Evolutionary conservation across 2,113 vertebrate species (phyloP).

Genomic region (Tupaia tana): DNA sequence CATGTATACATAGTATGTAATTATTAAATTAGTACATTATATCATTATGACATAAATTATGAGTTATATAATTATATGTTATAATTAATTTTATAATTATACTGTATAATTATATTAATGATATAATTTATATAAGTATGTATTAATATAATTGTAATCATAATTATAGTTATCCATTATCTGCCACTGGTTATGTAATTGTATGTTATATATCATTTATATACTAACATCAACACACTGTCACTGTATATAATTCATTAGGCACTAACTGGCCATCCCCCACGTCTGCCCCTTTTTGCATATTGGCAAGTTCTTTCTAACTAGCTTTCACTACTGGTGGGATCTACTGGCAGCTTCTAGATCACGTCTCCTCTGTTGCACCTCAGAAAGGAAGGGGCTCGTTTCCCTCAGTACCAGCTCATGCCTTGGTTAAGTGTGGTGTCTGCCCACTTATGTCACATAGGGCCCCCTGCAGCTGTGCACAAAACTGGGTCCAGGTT

Average conservation of each 20-base stretch:
- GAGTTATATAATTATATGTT: neutral
- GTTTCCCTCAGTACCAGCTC: neutral
- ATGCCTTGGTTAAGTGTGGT: too few species aligned
- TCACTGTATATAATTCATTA: neutral
- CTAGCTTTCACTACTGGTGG: neutral
- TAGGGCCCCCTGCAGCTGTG: too few species aligned
- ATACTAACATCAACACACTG: neutral
- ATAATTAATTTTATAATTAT: neutral
- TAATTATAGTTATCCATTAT: neutral
- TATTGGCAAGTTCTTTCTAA: neutral
- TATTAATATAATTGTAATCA: neutral
- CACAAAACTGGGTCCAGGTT: too few species aligned
- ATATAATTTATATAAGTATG: neutral
- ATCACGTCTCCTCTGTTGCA: neutral
- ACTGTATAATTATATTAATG: neutral
- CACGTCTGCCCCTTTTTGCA: neutral
- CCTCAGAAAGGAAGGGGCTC: neutral
- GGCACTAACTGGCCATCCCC: neutral
- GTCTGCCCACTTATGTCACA: too few species aligned
- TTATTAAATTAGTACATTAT: neutral
- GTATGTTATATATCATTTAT: neutral
- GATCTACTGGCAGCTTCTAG: neutral
- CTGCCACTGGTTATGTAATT: too few species aligned
- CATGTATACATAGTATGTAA: neutral
- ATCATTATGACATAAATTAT: neutral